phyloP scores from a whole-genome alignment of 1,140 invertebrate species.

The Diuraphis noxia region DNA sequence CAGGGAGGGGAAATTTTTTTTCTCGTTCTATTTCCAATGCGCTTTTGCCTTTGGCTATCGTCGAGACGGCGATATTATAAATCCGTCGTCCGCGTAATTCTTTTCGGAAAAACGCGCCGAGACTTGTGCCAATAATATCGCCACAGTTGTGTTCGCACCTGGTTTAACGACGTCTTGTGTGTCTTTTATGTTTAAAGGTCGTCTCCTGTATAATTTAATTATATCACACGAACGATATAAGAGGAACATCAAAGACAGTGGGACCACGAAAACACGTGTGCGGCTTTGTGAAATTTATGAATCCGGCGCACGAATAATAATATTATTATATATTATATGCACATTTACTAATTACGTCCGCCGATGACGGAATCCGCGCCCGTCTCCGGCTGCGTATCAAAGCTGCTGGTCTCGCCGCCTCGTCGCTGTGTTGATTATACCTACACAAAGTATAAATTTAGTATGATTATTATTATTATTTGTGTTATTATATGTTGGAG shows the following conservation, averaged over 20 bases:
- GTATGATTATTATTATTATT: not conserved
- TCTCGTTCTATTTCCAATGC: conserved; percentile 23
- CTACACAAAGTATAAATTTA: not conserved
- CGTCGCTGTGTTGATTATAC: not conserved
- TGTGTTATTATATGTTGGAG: not conserved
- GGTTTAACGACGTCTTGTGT: conserved; percentile 10
- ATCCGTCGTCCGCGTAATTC: not conserved
- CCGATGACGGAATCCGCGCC: not conserved
- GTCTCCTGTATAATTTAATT: not conserved
- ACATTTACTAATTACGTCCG: conserved; percentile 34
- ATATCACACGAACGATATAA: not conserved
- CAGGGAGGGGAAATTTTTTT: not conserved
- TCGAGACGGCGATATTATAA: conserved; percentile 15
- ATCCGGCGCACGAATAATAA: conserved; percentile 24
- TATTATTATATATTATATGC: conserved; percentile 9
- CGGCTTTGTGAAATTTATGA: conserved; percentile 37
- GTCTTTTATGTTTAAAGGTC: conserved; percentile 1
- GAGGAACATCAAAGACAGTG: conserved; percentile 32
- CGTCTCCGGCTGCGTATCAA: not conserved
- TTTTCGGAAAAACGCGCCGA: conserved; percentile 19
- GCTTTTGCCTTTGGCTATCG: not conserved
- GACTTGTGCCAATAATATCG: conserved; percentile 2
- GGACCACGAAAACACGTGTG: conserved; percentile 16
- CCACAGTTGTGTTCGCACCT: conserved; percentile 23
- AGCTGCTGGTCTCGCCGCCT: not conserved